A percentile compares a stretch with the other conserved stretches of the same genome.
These are phyloP conservation scores for Xerus inauris DNA, from an alignment of 2,113 vertebrate species.

Conservation along the genomic window DNA sequence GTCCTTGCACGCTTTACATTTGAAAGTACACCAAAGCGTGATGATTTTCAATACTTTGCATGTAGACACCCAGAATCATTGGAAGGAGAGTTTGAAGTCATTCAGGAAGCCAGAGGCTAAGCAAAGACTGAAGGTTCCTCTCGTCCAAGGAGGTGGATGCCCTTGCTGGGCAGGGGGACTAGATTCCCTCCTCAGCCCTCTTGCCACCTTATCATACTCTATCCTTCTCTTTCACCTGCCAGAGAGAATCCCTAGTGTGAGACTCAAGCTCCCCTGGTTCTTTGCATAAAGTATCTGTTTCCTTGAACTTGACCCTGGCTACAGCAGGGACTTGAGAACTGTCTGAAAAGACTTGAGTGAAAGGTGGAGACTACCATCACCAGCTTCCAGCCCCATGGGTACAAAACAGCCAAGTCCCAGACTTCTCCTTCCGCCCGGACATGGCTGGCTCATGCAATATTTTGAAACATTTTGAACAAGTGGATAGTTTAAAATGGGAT, in stretches of 20 bases:
- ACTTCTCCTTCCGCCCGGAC: neutral
- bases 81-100: neutral
- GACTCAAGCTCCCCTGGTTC: neutral
- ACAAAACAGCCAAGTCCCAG: neutral
- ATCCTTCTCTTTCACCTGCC: neutral
- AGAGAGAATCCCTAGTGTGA: neutral
- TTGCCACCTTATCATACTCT: neutral
- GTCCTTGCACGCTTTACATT: neutral
- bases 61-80: neutral
- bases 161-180: rapidly evolving
- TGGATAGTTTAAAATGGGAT: neutral
- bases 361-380: neutral
- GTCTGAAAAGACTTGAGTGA: neutral
- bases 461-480: neutral
- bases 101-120: neutral
- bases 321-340: neutral
- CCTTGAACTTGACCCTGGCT: neutral
- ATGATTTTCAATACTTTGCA: neutral
- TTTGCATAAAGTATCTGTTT: neutral
- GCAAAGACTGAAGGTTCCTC: neutral
- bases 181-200: neutral
- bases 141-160: neutral
- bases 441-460: neutral
- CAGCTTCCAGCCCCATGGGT: neutral
- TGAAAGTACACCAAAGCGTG: neutral